A percentile compares a stretch with the other conserved stretches of the same genome.
Conservation (phyloP, 1,140 invertebrate species). For the Pseudomyrmex concolor region DNA sequence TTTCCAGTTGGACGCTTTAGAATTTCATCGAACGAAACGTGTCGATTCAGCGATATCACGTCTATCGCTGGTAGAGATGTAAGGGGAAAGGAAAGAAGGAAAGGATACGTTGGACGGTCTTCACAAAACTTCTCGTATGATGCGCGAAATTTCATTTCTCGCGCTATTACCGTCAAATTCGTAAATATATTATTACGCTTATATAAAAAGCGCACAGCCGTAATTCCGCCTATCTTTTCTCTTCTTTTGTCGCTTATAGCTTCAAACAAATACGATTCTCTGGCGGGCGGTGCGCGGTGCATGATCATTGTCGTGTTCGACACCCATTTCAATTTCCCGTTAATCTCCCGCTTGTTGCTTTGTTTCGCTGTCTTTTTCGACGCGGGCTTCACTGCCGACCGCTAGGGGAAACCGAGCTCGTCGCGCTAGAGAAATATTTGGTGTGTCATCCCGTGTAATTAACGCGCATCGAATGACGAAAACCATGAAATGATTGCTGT, state of each 20-base stretch:
- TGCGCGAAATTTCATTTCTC: slow-evolving; percentile 18
- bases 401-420: neutral
- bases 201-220: neutral
- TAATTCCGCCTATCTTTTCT: neutral
- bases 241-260: too few species aligned
- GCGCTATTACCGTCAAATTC: neutral
- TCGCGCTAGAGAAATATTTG: slow-evolving; percentile 43
- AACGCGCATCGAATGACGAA: neutral
- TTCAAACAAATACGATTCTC: slow-evolving; percentile 1
- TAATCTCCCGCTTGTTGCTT: slow-evolving; percentile 13
- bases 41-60: slow-evolving; percentile 32
- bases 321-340: slow-evolving; percentile 14
- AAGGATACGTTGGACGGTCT: neutral
- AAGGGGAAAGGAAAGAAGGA: neutral
- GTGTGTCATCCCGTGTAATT: slow-evolving; percentile 2
- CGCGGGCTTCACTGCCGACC: neutral
- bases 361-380: slow-evolving; percentile 11
- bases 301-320: too few species aligned
- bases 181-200: slow-evolving; percentile 18
- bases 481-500: neutral
- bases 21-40: slow-evolving; percentile 48
- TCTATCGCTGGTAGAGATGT: neutral
- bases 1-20: slow-evolving; percentile 58
- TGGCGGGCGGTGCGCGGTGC: neutral
- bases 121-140: neutral